These are phyloP conservation scores for human (Homo sapiens) DNA, from an alignment of 2,113 vertebrate species.

Conservation along the genomic window GRCh38 chr3:77613501-77614000, in stretches of 20 bases:
- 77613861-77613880: conserved; percentile 6
- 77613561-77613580: not conserved
- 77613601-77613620: not conserved
- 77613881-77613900: not conserved
- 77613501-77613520: not conserved
- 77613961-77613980: not conserved
- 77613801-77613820: not conserved
- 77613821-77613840: not conserved
- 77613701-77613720: not conserved
- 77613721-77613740: not conserved
- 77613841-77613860: not conserved
- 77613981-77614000: not conserved
- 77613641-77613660: not conserved
- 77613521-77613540: not conserved
- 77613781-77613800: not conserved
- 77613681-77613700: not conserved
- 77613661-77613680: not conserved
- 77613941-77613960: not conserved
- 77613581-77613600: not conserved
- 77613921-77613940: not conserved
- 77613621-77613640: not conserved
- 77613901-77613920: not conserved
- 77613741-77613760: not conserved
- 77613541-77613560: not conserved
- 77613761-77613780: not conserved